phyloP scores from a whole-genome alignment of 2,888 invertebrate genomes.

The Perizoma affinitatum region DNA sequence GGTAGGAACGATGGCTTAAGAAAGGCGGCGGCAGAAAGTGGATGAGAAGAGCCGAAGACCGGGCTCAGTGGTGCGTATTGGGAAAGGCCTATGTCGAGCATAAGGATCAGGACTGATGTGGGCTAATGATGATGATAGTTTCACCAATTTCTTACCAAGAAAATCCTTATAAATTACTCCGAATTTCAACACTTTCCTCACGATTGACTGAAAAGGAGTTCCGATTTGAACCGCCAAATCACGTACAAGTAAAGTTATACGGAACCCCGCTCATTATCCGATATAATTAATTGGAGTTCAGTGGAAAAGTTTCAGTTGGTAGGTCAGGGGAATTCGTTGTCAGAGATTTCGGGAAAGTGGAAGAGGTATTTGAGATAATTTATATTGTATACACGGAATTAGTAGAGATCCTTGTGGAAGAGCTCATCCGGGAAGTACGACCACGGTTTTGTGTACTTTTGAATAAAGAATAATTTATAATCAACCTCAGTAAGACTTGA shows the following conservation, averaged over 20 bases:
- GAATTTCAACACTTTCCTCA: slow-evolving; percentile 3
- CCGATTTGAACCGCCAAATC: slow-evolving; percentile 56
- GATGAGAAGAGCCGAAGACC: too few species aligned
- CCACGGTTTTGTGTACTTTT: too few species aligned
- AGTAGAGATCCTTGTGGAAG: background rate
- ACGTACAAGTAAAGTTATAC: slow-evolving; percentile 58
- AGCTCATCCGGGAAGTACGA: too few species aligned
- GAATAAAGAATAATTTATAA: too few species aligned
- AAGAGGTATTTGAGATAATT: slow-evolving; percentile 5
- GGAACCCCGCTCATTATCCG: slow-evolving; percentile 73
- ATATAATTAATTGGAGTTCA: slow-evolving; percentile 80
- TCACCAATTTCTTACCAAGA: background rate
- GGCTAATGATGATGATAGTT: too few species aligned
- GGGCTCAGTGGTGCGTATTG: too few species aligned
- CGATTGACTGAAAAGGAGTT: slow-evolving; percentile 29
- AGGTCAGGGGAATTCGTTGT: slow-evolving; percentile 47
- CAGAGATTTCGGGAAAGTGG: slow-evolving; percentile 31
- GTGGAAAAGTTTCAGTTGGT: slow-evolving; percentile 64
- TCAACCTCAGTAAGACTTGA: too few species aligned
- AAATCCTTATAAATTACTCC: background rate
- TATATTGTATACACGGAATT: slow-evolving; percentile 15
- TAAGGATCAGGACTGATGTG: too few species aligned
- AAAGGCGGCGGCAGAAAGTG: too few species aligned
- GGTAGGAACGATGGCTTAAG: too few species aligned
- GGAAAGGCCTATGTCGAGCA: too few species aligned